These are phyloP conservation scores for Xanthorhoe spadicearia DNA, from an alignment of 2,888 invertebrate genomes.

Conservation along the genomic window DNA sequence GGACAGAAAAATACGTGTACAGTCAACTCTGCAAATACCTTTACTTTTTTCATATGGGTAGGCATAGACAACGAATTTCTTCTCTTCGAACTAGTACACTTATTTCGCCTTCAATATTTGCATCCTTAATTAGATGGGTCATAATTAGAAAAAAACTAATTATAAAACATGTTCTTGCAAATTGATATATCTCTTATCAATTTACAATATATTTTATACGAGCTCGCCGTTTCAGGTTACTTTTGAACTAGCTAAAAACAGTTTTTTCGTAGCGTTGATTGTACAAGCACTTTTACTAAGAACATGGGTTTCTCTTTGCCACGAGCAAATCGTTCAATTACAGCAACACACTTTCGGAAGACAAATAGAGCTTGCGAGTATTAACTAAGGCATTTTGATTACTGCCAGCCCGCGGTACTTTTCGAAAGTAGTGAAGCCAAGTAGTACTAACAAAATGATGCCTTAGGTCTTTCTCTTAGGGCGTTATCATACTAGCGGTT, in stretches of 20 bases:
- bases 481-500: too few relatives aligned
- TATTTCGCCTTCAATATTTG: too few relatives aligned
- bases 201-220: too few relatives aligned
- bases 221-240: too few relatives aligned
- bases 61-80: too few relatives aligned
- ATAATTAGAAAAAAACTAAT: too few relatives aligned
- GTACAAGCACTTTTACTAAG: slow-evolving; percentile 4
- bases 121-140: too few relatives aligned
- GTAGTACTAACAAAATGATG: too few relatives aligned
- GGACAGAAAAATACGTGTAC: slow-evolving; percentile 28
- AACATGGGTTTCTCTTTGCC: slow-evolving; percentile 27
- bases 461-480: too few relatives aligned
- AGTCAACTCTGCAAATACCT: neutral
- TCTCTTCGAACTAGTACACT: too few relatives aligned
- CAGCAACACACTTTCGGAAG: slow-evolving; percentile 22
- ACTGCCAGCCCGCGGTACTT: slow-evolving; percentile 1
- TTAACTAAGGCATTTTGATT: slow-evolving; percentile 6
- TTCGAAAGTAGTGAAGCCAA: neutral
- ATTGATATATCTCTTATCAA: too few relatives aligned
- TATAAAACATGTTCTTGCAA: too few relatives aligned
- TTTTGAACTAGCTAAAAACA: neutral
- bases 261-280: neutral
- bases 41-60: neutral
- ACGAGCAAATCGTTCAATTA: slow-evolving; percentile 24
- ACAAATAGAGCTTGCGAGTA: slow-evolving; percentile 14